Percentiles rank a stretch among this genome's conserved stretches.
These are phyloP conservation scores for Phoxinus dragarum DNA, from an alignment of 2,797 vertebrate species.

Conservation along the genomic window DNA sequence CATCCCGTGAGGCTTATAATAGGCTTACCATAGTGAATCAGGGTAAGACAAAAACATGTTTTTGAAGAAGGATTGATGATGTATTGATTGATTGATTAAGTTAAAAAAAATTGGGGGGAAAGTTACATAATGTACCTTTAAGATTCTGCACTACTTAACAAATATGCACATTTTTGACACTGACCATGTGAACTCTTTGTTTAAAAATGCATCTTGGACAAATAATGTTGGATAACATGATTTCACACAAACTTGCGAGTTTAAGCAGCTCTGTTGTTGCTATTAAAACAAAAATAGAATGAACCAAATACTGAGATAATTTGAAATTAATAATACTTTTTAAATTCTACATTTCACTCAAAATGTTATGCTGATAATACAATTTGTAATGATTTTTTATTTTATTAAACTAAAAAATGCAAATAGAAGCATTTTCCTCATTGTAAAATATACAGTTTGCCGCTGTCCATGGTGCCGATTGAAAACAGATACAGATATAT, in stretches of 20 bases:
- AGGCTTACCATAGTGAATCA: too few species aligned
- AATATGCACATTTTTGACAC: not conserved
- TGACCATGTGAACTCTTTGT: not conserved
- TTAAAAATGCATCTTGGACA: not conserved
- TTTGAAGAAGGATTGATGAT: too few species aligned
- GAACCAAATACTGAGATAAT: not conserved
- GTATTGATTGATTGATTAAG: too few species aligned
- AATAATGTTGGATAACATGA: not conserved
- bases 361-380: not conserved
- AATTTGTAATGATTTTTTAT: not conserved
- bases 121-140: not conserved
- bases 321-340: too few species aligned
- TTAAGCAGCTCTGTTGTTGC: not conserved
- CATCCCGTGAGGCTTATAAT: too few species aligned
- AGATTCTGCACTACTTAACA: not conserved
- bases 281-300: not conserved
- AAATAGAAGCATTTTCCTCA: not conserved
- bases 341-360: not conserved
- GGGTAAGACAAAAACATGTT: too few species aligned
- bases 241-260: not conserved
- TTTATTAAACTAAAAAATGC: not conserved
- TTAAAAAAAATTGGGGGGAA: too few species aligned
- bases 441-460: not conserved
- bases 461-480: slow-evolving; percentile 28
- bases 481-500: not conserved